Evolutionary conservation across 2,888 invertebrate genomes (phyloP).

Genomic region (Athalia cordata): DNA sequence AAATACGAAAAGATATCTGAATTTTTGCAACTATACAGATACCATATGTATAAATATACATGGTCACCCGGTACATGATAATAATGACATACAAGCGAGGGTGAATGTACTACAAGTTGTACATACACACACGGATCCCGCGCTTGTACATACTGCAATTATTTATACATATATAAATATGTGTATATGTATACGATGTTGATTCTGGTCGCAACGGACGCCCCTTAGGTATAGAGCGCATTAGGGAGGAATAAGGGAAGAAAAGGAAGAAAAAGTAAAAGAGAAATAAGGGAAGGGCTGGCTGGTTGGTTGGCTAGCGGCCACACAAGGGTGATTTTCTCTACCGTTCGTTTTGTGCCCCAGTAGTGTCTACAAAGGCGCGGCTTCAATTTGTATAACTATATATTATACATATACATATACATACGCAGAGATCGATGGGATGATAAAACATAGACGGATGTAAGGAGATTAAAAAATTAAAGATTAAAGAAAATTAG

Average conservation of each 20-base stretch:
- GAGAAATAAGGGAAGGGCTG: slow-evolving; percentile 23
- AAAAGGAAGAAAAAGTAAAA: not conserved
- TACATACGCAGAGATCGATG: slow-evolving; percentile 13
- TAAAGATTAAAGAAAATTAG: slow-evolving; percentile 1
- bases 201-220: not conserved
- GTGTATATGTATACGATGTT: not conserved
- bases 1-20: too few species aligned
- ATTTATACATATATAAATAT: not conserved
- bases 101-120: slow-evolving; percentile 12
- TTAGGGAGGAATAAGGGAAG: not conserved
- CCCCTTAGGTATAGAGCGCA: not conserved
- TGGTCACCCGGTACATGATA: slow-evolving; percentile 15
- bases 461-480: slow-evolving; percentile 15
- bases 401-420: not conserved
- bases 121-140: not conserved
- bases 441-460: not conserved
- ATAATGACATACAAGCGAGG: slow-evolving; percentile 10
- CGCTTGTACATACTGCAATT: too few species aligned
- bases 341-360: not conserved
- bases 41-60: not conserved
- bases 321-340: slow-evolving; percentile 38
- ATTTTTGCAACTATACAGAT: too few species aligned
- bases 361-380: slow-evolving; percentile 41
- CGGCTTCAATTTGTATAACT: not conserved
- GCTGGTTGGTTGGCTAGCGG: slow-evolving; percentile 10